A percentile compares a stretch with the other conserved stretches of the same genome.
Conservation (phyloP, 2,888 invertebrate genomes). For the Argyresthia goedartella region DNA sequence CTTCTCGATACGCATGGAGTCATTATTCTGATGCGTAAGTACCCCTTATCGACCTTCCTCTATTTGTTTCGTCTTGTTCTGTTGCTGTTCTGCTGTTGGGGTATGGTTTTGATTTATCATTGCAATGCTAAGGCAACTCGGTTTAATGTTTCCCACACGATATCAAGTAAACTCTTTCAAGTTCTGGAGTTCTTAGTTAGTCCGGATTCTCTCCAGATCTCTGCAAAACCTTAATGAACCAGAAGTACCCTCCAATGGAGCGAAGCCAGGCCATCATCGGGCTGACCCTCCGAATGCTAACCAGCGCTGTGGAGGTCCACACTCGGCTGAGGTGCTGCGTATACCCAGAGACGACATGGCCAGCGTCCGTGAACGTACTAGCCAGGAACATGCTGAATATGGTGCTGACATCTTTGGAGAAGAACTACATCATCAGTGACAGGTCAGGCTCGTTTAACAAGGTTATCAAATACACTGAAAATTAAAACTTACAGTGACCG, state of each 20-base stretch:
- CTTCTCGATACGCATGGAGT: conserved; percentile 47
- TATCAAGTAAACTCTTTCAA: too few species aligned
- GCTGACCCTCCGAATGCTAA: conserved; percentile 31
- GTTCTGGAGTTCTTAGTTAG: too few species aligned
- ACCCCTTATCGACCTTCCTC: not conserved
- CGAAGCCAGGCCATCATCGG: conserved; percentile 38
- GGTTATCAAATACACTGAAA: not conserved
- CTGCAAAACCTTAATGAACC: conserved; percentile 32
- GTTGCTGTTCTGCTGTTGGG: too few species aligned
- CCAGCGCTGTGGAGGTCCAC: conserved; percentile 22
- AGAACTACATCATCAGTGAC: conserved; percentile 34
- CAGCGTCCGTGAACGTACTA: conserved; percentile 23
- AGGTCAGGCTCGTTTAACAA: conserved; percentile 23
- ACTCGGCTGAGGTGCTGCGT: conserved; percentile 28
- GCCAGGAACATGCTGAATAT: conserved; percentile 31
- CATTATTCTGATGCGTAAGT: conserved; percentile 44
- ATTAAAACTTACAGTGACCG: not conserved
- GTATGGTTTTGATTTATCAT: too few species aligned
- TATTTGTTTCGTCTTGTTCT: too few species aligned
- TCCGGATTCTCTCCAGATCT: conserved; percentile 25
- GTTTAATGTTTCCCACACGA: too few species aligned
- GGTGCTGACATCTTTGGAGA: conserved; percentile 30
- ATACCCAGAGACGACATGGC: conserved; percentile 43
- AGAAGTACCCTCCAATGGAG: conserved; percentile 41
- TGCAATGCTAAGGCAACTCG: too few species aligned